phyloP scores from a whole-genome alignment of 2,888 invertebrate species.

The Leptopterna dolabrata region DNA sequence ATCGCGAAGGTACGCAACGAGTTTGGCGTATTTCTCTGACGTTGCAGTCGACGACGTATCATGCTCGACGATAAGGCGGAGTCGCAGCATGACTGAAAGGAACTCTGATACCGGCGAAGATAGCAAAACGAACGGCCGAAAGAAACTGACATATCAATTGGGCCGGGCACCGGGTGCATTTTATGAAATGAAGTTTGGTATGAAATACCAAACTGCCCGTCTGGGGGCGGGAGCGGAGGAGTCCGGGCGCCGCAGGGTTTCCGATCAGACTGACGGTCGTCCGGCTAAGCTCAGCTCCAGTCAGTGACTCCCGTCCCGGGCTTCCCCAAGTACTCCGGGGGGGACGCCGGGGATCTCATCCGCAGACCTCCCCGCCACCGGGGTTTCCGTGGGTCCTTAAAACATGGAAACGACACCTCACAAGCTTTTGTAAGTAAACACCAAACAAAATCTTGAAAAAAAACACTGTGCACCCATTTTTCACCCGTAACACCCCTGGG shows the following conservation, averaged over 20 bases:
- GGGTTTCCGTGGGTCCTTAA: not conserved
- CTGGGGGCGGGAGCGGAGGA: not conserved
- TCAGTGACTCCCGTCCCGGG: not conserved
- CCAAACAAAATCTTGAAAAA: too few species aligned
- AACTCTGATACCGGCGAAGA: not conserved
- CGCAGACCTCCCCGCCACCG: not conserved
- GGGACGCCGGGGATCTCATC: too few species aligned
- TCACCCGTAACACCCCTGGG: too few species aligned
- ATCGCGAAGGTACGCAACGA: not conserved
- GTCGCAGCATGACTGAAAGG: conserved; percentile 33
- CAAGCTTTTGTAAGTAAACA: too few species aligned
- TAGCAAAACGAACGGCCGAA: not conserved
- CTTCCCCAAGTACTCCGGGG: not conserved
- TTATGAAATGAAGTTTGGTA: too few species aligned
- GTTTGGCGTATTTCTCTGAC: not conserved
- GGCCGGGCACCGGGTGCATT: not conserved
- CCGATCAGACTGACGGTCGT: not conserved
- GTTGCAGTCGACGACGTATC: not conserved
- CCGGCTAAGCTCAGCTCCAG: not conserved
- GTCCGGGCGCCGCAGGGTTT: not conserved
- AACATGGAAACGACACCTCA: not conserved
- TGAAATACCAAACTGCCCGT: not conserved
- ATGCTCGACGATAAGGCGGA: conserved; percentile 14
- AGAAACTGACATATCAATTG: not conserved
- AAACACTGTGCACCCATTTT: too few species aligned